A percentile compares a stretch with the other conserved stretches of the same genome.
phyloP scores from a whole-genome alignment of 2,888 invertebrate genomes.

The Melanchra persicariae region DNA sequence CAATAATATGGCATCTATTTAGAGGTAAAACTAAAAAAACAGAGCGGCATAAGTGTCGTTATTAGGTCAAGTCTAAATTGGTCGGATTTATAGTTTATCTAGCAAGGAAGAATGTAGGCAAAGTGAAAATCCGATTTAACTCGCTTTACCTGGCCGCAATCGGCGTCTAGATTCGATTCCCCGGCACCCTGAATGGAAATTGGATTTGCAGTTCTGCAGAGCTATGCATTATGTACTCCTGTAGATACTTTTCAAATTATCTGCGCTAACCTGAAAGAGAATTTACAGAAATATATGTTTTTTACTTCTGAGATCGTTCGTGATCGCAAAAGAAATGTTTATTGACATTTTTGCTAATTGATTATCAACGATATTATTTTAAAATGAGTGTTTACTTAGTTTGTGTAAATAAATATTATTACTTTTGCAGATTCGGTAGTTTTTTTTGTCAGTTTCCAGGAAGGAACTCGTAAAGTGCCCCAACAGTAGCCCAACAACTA shows the following conservation, averaged over 20 bases:
- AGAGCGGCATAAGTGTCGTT: conserved; percentile 15
- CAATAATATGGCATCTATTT: conserved; percentile 5
- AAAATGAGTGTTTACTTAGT: neutral
- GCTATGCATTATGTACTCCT: conserved; percentile 81
- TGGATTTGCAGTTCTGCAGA: conserved; percentile 85
- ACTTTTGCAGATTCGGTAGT: neutral
- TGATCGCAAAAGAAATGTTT: conserved; percentile 5
- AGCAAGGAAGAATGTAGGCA: conserved; percentile 72
- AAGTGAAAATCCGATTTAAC: conserved; percentile 84
- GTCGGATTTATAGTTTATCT: conserved; percentile 71
- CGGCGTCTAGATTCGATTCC: conserved; percentile 85
- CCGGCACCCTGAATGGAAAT: conserved; percentile 83
- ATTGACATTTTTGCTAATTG: conserved; percentile 15
- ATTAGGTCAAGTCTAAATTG: conserved; percentile 58
- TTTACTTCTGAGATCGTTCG: conserved; percentile 37
- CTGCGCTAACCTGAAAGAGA: conserved; percentile 60
- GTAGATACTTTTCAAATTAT: conserved; percentile 80
- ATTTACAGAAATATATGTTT: conserved; percentile 54
- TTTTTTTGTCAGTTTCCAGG: too few relatives aligned
- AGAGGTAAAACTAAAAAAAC: neutral
- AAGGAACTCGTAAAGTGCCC: too few relatives aligned
- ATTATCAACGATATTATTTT: neutral
- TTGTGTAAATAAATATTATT: neutral
- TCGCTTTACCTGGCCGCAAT: conserved; percentile 85
- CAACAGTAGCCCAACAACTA: neutral